Base-by-base conservation (phyloP, 2,113 vertebrate species). In the Chaetops frenatus region DNA sequence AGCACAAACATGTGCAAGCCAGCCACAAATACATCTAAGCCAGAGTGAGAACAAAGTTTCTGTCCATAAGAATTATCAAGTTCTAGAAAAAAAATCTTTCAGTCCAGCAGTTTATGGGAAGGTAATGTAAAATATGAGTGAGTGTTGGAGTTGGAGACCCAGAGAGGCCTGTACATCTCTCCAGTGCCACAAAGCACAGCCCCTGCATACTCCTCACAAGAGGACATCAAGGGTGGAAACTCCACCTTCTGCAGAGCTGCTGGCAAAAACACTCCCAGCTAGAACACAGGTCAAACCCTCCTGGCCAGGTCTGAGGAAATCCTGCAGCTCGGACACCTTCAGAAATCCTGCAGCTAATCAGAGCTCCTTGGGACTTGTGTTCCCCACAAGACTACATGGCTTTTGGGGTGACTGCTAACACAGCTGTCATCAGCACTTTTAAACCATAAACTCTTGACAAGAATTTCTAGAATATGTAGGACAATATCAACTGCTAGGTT, bases 241-340 rank as follows among this genome's bases (percentile, higher is more conserved):
- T 15, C 36, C 1, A 1, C 50, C 42, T 90, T 35, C 16, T 0
- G 1, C 0, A 0, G 31, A 81, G 40, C 17, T 4, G 1, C 33
- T 40, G 70, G 47, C 50, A 64, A 67, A 67, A 82, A 72, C 12
- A 9, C 5, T 7, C 22, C 10, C 3, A 16, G 19, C 36, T 21
- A 4, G 25, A 72, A 50, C 4, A 50, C 29, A 15, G 19, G 15
- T 25, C 33, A 90, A 87, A 72, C 33, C n/a, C 25, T 86, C 28
- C 25, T 31, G 2, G 3, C 10, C 47, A 62, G 19, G 11, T 13
- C 27, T 22, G 28, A 35, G 67, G 18, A 86, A 94, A 65, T 54
- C 35, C 38, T 62, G 42, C 2, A 6, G 27, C 8, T 33, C 0
- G 0, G 38, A n/a, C 25, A 76, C 15, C n/a, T 69, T 42, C 38